Base-by-base conservation (phyloP, 92 coral and sea anemone genomes). In the Palythoa grandis region DNA sequence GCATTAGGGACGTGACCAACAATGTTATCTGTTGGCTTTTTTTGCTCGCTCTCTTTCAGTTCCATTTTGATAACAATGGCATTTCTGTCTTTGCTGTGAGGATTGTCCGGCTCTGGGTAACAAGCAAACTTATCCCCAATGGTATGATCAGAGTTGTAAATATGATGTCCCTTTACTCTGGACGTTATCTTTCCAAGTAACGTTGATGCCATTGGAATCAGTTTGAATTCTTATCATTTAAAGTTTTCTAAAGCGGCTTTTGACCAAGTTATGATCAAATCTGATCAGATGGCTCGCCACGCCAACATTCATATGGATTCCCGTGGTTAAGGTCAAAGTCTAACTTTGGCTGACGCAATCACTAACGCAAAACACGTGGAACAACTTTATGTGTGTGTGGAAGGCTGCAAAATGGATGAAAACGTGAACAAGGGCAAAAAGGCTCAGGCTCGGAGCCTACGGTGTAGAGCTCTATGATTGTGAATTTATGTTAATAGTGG, bases 401-500 rank as follows among this genome's bases (percentile, higher is more conserved):
- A 68, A 22, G 52, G 53, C 76, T 38, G 76, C 67, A 43, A 79
- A 58, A 79, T 79, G 71, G 72, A 69, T 25, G 72, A 58, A 79
- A 68, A 16, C 58, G 73, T 38, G 48, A 40, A 71, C 69, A 67
- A 17, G 57, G 48, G 75, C 17, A 40, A 82, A 43, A 72, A 70
- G 61, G 72, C 39, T 53, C 47, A 72, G 38, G 76, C 58, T 5
- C 38, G 48, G 23, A 56, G 60, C 53, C 57, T 52, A 80, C 53
- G 75, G 52, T 83, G 83, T 88, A 0, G 61, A 56, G 80, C 67
- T n/a, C 86, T 88, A 23, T 74, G 74, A 82, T 7, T 83, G 77
- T 70, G 87, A 88, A 68, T 88, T 82, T 76, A 88, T 79, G 87
- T 53, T 87, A 68, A 25, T 14, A 35, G 90, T 88, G 48, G 74